These are phyloP conservation scores for Noctua janthe DNA, from an alignment of 2,888 invertebrate genomes.

Conservation along the genomic window DNA sequence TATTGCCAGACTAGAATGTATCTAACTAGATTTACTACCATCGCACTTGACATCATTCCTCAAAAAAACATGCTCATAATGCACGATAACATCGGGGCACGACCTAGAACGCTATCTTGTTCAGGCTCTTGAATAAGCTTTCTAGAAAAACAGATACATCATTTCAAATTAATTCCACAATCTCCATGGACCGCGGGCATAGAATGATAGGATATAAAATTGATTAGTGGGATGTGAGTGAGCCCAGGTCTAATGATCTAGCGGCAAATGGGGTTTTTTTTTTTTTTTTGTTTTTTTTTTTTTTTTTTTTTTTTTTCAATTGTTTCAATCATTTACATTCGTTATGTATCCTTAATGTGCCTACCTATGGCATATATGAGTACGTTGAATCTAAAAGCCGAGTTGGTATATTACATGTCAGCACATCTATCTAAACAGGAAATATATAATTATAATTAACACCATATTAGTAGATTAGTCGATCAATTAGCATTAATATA, in stretches of 20 bases:
- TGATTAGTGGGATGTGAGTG: too few relatives aligned
- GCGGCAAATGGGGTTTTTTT: background rate
- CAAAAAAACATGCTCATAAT: slow-evolving; percentile 16
- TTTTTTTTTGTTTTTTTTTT: too few relatives aligned
- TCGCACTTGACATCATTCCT: slow-evolving; percentile 25
- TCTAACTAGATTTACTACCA: slow-evolving; percentile 9
- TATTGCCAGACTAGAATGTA: background rate
- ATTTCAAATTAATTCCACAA: background rate
- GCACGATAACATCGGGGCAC: slow-evolving; percentile 1
- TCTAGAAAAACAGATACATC: background rate
- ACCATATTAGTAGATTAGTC: background rate
- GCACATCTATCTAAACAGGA: background rate
- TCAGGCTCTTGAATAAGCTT: background rate
- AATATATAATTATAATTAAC: background rate
- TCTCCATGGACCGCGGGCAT: background rate
- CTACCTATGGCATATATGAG: background rate
- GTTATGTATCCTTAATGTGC: background rate
- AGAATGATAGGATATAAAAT: background rate
- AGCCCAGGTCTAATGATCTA: background rate
- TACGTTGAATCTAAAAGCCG: background rate
- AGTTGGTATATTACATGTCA: background rate
- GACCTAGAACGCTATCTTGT: background rate
- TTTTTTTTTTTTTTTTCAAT: too few relatives aligned
- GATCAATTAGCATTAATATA: background rate
- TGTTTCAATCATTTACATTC: background rate